Evolutionary conservation across 2,888 invertebrate species (phyloP), one percentile per base, ranked within the genome.

Genomic region (Drosophila testacea): DNA sequence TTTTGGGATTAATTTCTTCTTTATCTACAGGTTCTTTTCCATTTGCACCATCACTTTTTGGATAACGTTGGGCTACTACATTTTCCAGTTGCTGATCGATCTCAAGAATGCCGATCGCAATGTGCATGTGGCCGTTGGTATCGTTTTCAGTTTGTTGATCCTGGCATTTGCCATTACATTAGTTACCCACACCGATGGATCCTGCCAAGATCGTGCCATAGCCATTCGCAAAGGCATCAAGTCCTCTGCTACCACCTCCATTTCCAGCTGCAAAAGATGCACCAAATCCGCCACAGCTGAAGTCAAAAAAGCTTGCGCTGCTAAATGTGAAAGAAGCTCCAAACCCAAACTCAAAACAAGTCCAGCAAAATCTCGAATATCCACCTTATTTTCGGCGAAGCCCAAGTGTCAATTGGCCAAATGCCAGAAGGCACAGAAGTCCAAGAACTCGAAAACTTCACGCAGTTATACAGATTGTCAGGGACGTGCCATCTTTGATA

Each of bases 1-100:
- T 6, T 13, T 13, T 13, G 7, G 3, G 4, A 7, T 39, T 2
- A 7, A 7, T 13, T 13, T 7, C 13, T 16, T 39, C 22, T 10
- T 28, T 11, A 4, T 16, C 6, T 13, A 1, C 64, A 91, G 91
- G 0, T 90, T 91, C 60, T 79, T 90, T 57, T 73, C 83, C 39
- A 68, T 90, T 28, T 80, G 78, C 36, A 77, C 84, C 9, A 47
- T 83, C 2, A 79, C 88, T 7, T 90, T 91, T 63, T 91, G 91
- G 91, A 28, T 90, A 16, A 73, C 70, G 0, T 47, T 91, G 28
- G 59, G 66, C 32, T 77, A 84, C 38, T 81, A 86, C 34, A 22
- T 83, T 0, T 54, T 74, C n/a, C 62, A 71, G 32, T 50, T 89
- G 57, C 22, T 39, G 67, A 69, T 70, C 32, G 74, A 57, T n/a